Base-by-base conservation (phyloP, 2,797 vertebrate species). In the Poeciliopsis turneri region DNA sequence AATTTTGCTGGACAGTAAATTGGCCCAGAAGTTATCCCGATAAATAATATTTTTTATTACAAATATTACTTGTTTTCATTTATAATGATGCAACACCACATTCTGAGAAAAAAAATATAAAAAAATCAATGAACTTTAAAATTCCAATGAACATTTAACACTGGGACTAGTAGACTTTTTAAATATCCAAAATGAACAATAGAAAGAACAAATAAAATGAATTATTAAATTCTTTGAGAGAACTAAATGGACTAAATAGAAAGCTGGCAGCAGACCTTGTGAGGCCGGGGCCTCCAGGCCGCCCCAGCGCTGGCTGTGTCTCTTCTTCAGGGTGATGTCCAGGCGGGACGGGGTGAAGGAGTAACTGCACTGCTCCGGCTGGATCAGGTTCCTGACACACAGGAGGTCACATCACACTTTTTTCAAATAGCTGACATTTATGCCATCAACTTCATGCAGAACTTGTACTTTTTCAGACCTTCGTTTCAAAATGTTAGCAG, bases 261-360 rank as follows among this genome's bases (percentile, higher is more conserved):
- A 95, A 92, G 95, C 91, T 93, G 94, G 96, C 93, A 95, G 94
- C 97, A 99, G 97, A 99, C 98, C 98, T 99, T 97, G 98, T 99
- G 97, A 86, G 86, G 97, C 96, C 0, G 97, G 97, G 78, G 98
- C 98, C 92, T 99, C 97, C 86, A 99, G 95, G 7, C 97, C 97
- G 0, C 96, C 98, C 98, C 98, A 99, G 84, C 98, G 97, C 93
- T 99, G 98, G 92, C 97, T 99, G 89, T 97, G 98, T 78, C 98
- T 98, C 94, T 99, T 99, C 93, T 96, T 98, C 89, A 99, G 93
- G 79, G 95, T 96, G 90, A 99, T 97, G 53, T 99, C 96, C 0
- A 99, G 96, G 33, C 97, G 97, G 77, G 96, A 97, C 8, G 96
- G 94, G 0, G 97, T 99, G 93, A 99, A 99, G 87, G 96, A 96